Conservation (phyloP, 2,888 invertebrate species). For the Machimus rusticus region DNA sequence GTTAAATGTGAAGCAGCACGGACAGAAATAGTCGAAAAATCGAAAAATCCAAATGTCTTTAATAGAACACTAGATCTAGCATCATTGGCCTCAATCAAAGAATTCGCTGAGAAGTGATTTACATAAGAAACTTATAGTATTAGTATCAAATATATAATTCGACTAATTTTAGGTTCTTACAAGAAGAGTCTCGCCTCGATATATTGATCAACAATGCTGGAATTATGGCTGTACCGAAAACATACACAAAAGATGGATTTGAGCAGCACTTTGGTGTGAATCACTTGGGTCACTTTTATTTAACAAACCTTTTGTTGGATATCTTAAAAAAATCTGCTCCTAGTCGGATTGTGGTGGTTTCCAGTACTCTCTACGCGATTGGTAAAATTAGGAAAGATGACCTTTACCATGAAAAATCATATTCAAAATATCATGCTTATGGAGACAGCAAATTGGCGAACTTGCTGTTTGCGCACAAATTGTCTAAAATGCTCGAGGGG, state of each 20-base stretch:
- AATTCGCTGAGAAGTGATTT: conserved; percentile 62
- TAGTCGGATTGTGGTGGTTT: conserved; percentile 75
- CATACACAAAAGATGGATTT: conserved; percentile 62
- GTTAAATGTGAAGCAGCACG: conserved; percentile 58
- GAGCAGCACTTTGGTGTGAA: conserved; percentile 66
- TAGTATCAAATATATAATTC: not conserved
- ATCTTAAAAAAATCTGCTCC: conserved; percentile 66
- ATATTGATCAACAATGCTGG: conserved; percentile 49
- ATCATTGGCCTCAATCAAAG: conserved; percentile 63
- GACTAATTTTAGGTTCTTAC: not conserved
- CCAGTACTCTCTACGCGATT: conserved; percentile 71
- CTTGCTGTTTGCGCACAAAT: conserved; percentile 72
- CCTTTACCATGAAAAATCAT: conserved; percentile 71
- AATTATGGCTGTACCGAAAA: conserved; percentile 55
- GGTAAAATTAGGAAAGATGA: conserved; percentile 72
- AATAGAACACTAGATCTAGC: conserved; percentile 62
- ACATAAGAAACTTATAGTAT: not conserved
- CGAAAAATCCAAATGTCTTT: conserved; percentile 74
- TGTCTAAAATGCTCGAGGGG: conserved; percentile 68
- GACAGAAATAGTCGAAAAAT: conserved; percentile 73
- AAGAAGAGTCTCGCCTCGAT: conserved; percentile 29
- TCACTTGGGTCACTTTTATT: conserved; percentile 66
- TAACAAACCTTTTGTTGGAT: conserved; percentile 65
- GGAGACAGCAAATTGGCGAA: conserved; percentile 78
- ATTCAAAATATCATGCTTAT: conserved; percentile 70